phyloP scores from a whole-genome alignment of 2,797 vertebrate species.

The Oreonectes daqikongensis region DNA sequence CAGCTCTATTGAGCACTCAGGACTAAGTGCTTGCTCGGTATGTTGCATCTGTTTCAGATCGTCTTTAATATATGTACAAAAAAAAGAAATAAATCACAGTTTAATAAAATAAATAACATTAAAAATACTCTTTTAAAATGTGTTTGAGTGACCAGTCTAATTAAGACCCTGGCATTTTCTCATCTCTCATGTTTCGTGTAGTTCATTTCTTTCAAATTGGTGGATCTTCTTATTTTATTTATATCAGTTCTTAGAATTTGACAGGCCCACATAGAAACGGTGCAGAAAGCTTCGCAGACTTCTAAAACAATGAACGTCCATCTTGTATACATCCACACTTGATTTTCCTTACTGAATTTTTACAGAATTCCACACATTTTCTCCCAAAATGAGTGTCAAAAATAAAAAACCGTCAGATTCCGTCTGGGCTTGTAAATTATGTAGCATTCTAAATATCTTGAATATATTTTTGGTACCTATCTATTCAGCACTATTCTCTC shows the following conservation, averaged over 20 bases:
- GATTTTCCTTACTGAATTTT: too few species aligned
- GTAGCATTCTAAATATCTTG: conserved; percentile 21
- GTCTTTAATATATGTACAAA: conserved; percentile 73
- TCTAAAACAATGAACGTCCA: background rate
- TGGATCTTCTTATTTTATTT: conserved; percentile 36
- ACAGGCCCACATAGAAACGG: conserved; percentile 20
- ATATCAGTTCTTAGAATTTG: conserved; percentile 60
- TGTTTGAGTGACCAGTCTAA: conserved; percentile 68
- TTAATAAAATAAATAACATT: conserved; percentile 83
- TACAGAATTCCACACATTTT: too few species aligned
- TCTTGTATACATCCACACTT: background rate
- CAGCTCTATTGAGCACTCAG: conserved; percentile 34
- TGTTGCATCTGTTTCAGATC: conserved; percentile 65
- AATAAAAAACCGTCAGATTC: background rate
- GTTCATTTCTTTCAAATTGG: conserved; percentile 55
- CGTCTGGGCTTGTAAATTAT: background rate
- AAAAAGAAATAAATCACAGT: conserved; percentile 68
- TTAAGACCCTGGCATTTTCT: conserved; percentile 57
- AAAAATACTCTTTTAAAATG: conserved; percentile 73
- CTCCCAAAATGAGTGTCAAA: background rate
- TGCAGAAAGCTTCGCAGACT: background rate
- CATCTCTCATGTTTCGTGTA: conserved; percentile 51
- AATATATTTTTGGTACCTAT: conserved; percentile 36
- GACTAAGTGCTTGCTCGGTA: conserved; percentile 44
- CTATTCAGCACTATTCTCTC: conserved; percentile 69